These are phyloP conservation scores for Vombatus ursinus DNA, from an alignment of 2,113 vertebrate species.

Conservation along the genomic window DNA sequence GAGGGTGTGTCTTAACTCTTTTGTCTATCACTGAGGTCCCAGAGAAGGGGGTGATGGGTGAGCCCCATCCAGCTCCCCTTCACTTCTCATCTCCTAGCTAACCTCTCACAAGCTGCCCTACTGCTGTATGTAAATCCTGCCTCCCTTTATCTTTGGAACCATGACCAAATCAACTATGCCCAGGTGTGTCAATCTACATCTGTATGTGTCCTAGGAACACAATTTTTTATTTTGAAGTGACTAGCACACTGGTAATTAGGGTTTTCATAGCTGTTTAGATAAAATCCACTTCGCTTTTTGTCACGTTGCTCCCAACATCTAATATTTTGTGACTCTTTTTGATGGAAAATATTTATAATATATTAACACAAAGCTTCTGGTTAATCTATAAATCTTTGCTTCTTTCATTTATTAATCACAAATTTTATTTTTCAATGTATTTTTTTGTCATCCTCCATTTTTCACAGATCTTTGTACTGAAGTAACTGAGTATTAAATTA, in stretches of 20 bases:
- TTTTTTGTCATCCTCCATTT: not conserved
- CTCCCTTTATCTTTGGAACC: not conserved
- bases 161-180: not conserved
- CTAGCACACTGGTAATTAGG: not conserved
- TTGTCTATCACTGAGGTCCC: not conserved
- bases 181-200: not conserved
- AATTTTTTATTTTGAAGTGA: not conserved
- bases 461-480: not conserved
- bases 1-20: too few species aligned
- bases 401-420: not conserved
- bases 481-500: not conserved
- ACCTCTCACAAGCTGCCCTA: not conserved
- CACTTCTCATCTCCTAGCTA: too few species aligned
- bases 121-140: not conserved
- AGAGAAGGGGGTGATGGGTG: not conserved
- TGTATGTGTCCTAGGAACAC: not conserved
- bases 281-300: not conserved
- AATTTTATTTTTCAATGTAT: not conserved
- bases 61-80: not conserved
- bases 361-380: not conserved
- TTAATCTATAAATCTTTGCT: not conserved
- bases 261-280: not conserved
- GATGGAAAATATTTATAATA: not conserved
- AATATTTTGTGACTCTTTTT: not conserved
- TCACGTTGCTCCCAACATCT: not conserved